Conservation (phyloP, 2,113 vertebrate species). For the Oryzias woworae region DNA sequence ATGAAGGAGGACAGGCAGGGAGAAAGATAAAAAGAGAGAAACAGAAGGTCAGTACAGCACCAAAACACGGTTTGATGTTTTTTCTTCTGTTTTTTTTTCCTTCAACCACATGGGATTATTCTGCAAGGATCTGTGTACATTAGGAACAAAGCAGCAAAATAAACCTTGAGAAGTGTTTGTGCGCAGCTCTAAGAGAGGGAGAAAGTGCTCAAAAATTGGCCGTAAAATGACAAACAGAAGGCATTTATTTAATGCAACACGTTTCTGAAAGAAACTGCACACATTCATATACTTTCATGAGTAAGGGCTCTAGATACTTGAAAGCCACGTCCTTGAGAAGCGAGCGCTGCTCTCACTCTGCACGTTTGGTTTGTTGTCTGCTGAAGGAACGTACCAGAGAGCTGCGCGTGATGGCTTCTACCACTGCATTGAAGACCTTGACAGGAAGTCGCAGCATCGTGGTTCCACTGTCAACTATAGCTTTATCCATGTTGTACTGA, state of each 20-base stretch:
- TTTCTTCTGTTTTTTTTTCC: slow-evolving; percentile 10
- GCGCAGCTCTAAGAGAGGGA: slow-evolving; percentile 6
- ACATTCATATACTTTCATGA: background rate
- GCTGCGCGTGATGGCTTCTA: slow-evolving; percentile 84
- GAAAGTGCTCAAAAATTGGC: slow-evolving; percentile 12
- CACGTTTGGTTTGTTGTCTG: slow-evolving; percentile 51
- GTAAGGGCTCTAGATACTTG: slow-evolving; percentile 4
- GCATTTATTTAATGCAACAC: too few relatives aligned
- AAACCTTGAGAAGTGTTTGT: slow-evolving; percentile 41
- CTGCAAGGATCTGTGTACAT: slow-evolving; percentile 15
- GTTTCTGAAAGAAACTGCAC: background rate
- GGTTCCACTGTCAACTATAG: slow-evolving; percentile 97
- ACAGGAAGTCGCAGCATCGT: slow-evolving; percentile 91
- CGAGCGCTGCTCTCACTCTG: slow-evolving; percentile 35
- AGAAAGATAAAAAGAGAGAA: slow-evolving; percentile 12
- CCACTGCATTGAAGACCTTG: slow-evolving; percentile 90
- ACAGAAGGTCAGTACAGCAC: slow-evolving; percentile 33
- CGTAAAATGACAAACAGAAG: slow-evolving; percentile 1
- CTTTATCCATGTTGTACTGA: slow-evolving; percentile 96
- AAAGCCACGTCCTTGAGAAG: slow-evolving; percentile 45
- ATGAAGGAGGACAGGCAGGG: slow-evolving; percentile 1
- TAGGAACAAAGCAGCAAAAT: slow-evolving; percentile 41
- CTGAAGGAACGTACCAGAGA: slow-evolving; percentile 83
- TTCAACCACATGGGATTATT: slow-evolving; percentile 33
- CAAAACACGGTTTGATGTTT: slow-evolving; percentile 28